phyloP scores from a whole-genome alignment of 2,113 vertebrate genomes.

The Gallinago jamesoni region DNA sequence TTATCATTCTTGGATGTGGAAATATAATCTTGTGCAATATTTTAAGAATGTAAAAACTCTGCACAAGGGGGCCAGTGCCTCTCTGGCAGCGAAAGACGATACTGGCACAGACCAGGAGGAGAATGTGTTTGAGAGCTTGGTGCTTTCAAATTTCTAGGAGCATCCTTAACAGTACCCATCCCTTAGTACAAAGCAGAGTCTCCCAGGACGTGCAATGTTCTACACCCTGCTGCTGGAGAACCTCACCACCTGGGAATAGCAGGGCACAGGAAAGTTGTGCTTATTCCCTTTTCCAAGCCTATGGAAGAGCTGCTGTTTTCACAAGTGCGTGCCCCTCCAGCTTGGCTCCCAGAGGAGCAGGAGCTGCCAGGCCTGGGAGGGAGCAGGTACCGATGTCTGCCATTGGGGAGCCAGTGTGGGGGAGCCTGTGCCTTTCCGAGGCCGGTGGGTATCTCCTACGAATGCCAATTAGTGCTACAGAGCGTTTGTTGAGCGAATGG shows the following conservation, averaged over 20 bases:
- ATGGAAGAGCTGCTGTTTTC: background rate
- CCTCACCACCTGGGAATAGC: background rate
- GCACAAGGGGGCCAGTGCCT: background rate
- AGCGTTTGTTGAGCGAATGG: constrained; percentile 11
- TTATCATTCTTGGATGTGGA: constrained; percentile 25
- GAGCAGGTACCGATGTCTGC: background rate
- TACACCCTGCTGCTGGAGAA: background rate
- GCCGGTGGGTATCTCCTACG: background rate
- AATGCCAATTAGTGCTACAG: constrained; percentile 12
- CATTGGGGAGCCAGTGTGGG: background rate
- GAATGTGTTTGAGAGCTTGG: background rate
- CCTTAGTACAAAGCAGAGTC: background rate
- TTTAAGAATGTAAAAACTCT: constrained; percentile 30
- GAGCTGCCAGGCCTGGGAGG: background rate
- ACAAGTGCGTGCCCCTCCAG: rapidly evolving
- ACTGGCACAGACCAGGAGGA: background rate
- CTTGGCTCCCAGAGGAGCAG: background rate
- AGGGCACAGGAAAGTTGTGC: background rate
- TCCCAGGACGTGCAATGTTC: background rate
- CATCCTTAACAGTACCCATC: background rate
- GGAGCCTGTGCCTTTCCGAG: background rate
- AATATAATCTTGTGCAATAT: constrained; percentile 23
- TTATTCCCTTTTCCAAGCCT: background rate
- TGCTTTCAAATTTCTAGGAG: background rate
- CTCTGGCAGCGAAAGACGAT: background rate